Evolutionary conservation across 2,888 invertebrate species (phyloP).

Genomic region (Morpho achilles): DNA sequence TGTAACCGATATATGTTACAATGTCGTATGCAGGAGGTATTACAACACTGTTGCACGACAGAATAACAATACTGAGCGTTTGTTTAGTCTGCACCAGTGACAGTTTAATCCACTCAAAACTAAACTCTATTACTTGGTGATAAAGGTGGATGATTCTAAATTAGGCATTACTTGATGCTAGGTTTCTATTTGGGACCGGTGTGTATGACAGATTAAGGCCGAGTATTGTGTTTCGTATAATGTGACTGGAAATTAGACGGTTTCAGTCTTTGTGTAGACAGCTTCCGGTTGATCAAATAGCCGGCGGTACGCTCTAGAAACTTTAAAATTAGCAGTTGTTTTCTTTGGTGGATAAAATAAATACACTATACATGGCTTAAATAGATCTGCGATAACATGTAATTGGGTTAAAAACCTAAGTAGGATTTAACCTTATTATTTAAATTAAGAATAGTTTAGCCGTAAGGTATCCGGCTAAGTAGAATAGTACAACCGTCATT

Average conservation of each 20-base stretch:
- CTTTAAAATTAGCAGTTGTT: background rate
- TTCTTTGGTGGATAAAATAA: background rate
- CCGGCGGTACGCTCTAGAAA: slow-evolving; percentile 2
- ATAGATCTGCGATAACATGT: no score
- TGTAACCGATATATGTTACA: slow-evolving; percentile 26
- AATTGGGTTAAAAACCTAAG: no score
- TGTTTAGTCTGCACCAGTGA: slow-evolving; percentile 7
- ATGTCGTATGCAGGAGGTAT: slow-evolving; percentile 24
- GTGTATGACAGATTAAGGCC: slow-evolving; percentile 35
- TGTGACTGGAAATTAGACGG: slow-evolving; percentile 25
- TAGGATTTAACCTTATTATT: no score
- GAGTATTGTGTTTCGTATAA: slow-evolving; percentile 26
- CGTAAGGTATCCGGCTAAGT: no score
- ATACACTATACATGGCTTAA: no score
- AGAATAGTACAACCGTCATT: no score
- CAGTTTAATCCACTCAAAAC: slow-evolving; percentile 7
- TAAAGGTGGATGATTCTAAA: slow-evolving; percentile 2
- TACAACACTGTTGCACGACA: slow-evolving; percentile 36
- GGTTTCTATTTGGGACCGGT: slow-evolving; percentile 29
- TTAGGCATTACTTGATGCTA: slow-evolving; percentile 5
- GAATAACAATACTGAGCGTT: slow-evolving; percentile 33
- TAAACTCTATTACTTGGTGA: slow-evolving; percentile 15
- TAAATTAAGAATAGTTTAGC: no score
- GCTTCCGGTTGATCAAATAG: slow-evolving; percentile 18
- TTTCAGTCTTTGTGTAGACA: slow-evolving; percentile 25